phyloP scores from a whole-genome alignment of 2,888 invertebrate species.

The Busseola fusca region DNA sequence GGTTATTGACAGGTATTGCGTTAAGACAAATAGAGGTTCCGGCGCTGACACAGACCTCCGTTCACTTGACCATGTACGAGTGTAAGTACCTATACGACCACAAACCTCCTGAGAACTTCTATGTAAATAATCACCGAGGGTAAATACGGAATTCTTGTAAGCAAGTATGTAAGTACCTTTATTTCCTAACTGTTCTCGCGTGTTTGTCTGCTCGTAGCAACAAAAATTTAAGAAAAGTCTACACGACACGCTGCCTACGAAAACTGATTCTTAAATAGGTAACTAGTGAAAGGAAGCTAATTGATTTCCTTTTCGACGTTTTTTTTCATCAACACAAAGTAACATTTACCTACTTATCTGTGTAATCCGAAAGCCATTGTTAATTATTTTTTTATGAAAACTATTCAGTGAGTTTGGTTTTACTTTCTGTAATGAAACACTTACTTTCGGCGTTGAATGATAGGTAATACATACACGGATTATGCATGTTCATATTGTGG shows the following conservation, averaged over 20 bases:
- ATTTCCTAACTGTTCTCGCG: conserved; percentile 74
- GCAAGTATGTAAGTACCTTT: conserved; percentile 74
- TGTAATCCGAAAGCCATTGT: conserved; percentile 49
- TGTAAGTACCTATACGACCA: conserved; percentile 74
- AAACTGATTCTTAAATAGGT: conserved; percentile 50
- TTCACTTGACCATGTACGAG: conserved; percentile 82
- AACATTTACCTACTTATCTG: conserved; percentile 55
- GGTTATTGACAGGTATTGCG: conserved; percentile 89
- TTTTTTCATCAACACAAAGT: conserved; percentile 43
- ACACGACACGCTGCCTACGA: conserved; percentile 39
- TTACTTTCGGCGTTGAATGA: conserved; percentile 39
- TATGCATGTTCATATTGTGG: conserved; percentile 32
- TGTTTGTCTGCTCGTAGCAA: conserved; percentile 60
- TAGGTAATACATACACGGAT: conserved; percentile 30
- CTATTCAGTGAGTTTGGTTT: conserved; percentile 44
- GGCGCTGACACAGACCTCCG: conserved; percentile 86
- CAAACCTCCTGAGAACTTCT: conserved; percentile 85
- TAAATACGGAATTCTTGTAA: conserved; percentile 85
- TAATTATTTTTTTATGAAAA: conserved; percentile 37
- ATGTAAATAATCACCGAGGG: conserved; percentile 83
- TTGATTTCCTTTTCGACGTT: conserved; percentile 56
- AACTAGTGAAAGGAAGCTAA: conserved; percentile 61
- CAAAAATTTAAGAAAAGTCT: conserved; percentile 57
- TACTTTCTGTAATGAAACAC: conserved; percentile 53
- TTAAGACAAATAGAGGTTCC: conserved; percentile 87